These are phyloP conservation scores for Hemiprocne comata DNA, from an alignment of 2,113 vertebrate species.

Conservation along the genomic window DNA sequence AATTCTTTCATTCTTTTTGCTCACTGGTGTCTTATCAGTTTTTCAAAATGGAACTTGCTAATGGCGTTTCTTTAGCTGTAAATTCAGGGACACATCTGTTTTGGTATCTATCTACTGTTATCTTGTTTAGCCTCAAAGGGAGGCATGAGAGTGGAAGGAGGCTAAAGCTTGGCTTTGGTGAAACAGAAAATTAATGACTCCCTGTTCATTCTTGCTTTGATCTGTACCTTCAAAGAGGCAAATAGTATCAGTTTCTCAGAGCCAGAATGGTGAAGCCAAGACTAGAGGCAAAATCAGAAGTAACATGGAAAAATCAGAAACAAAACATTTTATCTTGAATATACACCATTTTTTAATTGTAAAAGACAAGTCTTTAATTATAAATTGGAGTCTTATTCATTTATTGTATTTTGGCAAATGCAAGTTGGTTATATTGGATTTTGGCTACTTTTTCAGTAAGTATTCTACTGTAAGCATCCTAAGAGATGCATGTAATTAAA, in stretches of 20 bases:
- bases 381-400: not conserved
- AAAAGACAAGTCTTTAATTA: not conserved
- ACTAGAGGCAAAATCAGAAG: not conserved
- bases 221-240: not conserved
- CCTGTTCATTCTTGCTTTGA: not conserved
- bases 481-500: not conserved
- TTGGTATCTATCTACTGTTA: not conserved
- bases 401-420: not conserved
- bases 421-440: not conserved
- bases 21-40: not conserved
- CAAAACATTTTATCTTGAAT: not conserved
- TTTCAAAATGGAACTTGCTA: not conserved
- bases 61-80: not conserved
- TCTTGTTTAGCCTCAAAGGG: not conserved
- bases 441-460: not conserved
- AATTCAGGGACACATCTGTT: not conserved
- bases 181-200: not conserved
- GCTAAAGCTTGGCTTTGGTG: not conserved
- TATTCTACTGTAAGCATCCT: not conserved
- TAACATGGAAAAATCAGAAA: not conserved
- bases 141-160: not conserved
- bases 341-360: not conserved
- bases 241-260: not conserved
- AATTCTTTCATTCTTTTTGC: not conserved
- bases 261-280: not conserved